Evolutionary conservation across 2,888 invertebrate genomes (phyloP).

Genomic region (Gortyna flavago): DNA sequence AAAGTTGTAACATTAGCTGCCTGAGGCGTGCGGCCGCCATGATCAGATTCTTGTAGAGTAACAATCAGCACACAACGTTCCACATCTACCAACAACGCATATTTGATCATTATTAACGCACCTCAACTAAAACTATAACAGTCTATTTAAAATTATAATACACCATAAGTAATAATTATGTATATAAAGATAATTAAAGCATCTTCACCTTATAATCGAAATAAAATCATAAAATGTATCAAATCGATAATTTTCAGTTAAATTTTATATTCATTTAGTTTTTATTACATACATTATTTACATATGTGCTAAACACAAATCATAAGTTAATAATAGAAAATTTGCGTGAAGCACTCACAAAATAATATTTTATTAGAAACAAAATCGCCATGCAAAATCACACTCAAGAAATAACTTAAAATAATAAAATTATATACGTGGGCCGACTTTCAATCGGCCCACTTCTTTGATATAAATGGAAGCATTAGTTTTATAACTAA

Average conservation of each 20-base stretch:
- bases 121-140: constrained; percentile 89
- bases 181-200: constrained; percentile 90
- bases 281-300: constrained; percentile 86
- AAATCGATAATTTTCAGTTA: constrained; percentile 82
- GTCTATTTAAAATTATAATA: constrained; percentile 90
- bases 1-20: constrained; percentile 69
- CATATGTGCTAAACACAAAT: constrained; percentile 83
- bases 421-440: constrained; percentile 85
- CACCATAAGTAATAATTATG: constrained; percentile 87
- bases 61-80: constrained; percentile 45
- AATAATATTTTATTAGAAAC: constrained; percentile 85
- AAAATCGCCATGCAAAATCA: constrained; percentile 89
- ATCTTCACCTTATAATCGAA: constrained; percentile 89
- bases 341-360: constrained; percentile 82
- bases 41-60: constrained; percentile 29
- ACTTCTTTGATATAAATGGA: constrained; percentile 90
- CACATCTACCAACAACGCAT: constrained; percentile 68
- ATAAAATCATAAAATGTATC: constrained; percentile 88
- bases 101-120: constrained; percentile 79
- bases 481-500: constrained; percentile 89
- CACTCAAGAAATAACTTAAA: constrained; percentile 87
- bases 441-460: constrained; percentile 88
- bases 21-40: constrained; percentile 57
- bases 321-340: constrained; percentile 85
- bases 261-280: constrained; percentile 81